Percentiles rank a stretch among this genome's conserved stretches.
Conservation (phyloP, 2,888 invertebrate species). For the Scaptomyza cyrtandrae region DNA sequence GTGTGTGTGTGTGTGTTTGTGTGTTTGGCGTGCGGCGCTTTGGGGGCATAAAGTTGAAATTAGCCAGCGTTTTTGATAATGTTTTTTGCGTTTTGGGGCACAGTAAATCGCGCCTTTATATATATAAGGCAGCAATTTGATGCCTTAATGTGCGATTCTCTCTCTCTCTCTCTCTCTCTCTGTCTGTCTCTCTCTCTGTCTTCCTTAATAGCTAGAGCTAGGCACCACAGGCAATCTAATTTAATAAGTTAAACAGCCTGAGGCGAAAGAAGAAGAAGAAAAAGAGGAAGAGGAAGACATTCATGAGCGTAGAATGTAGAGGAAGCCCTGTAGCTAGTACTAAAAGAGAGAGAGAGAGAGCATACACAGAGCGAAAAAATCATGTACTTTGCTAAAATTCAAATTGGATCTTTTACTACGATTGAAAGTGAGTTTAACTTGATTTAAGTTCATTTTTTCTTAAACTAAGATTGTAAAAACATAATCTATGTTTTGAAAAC, state of each 20-base stretch:
- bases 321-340: conserved; percentile 9
- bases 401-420: too few relatives aligned
- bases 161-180: neutral
- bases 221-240: conserved; percentile 45
- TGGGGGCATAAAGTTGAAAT: conserved; percentile 46
- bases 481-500: neutral
- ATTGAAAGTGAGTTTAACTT: neutral
- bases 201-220: conserved; percentile 1
- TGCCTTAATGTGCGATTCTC: conserved; percentile 43
- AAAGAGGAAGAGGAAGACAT: neutral
- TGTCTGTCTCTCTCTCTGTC: neutral
- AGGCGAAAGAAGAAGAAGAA: neutral
- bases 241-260: conserved; percentile 58
- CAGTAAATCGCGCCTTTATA: conserved; percentile 63
- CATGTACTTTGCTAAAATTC: neutral
- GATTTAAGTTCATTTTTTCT: neutral
- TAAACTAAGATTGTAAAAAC: neutral
- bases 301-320: neutral
- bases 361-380: neutral
- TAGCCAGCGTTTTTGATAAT: conserved; percentile 49
- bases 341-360: neutral
- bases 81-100: conserved; percentile 9
- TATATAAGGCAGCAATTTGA: conserved; percentile 61
- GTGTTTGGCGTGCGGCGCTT: conserved; percentile 12
- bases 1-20: neutral